phyloP scores from a whole-genome alignment of 2,113 vertebrate species.

The Calyptomena viridis region DNA sequence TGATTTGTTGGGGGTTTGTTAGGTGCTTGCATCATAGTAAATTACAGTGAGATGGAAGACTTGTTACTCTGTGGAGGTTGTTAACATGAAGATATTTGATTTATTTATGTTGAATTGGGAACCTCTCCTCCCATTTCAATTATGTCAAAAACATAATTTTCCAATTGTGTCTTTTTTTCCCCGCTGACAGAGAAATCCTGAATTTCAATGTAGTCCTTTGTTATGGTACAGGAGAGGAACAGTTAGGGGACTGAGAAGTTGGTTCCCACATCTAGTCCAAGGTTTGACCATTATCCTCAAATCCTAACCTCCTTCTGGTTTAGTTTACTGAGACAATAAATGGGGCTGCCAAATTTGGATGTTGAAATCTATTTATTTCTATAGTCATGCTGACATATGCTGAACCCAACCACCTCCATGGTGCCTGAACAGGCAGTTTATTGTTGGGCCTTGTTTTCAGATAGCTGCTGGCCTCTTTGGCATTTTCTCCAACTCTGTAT shows the following conservation, averaged over 20 bases:
- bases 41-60: neutral
- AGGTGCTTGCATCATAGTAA: neutral
- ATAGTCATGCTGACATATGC: neutral
- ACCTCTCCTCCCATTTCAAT: neutral
- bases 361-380: neutral
- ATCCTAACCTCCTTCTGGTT: neutral
- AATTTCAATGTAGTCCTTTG: neutral
- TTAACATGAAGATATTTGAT: neutral
- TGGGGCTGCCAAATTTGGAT: neutral
- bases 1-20: neutral
- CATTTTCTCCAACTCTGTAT: neutral
- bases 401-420: neutral
- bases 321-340: neutral
- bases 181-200: neutral
- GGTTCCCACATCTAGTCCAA: neutral
- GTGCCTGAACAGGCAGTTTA: neutral
- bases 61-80: neutral
- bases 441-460: constrained; percentile 9
- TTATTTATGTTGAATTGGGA: neutral
- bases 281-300: neutral
- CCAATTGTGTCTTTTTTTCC: rapidly evolving
- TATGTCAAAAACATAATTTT: neutral
- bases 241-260: neutral
- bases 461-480: neutral
- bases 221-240: neutral